Base-by-base conservation (phyloP, 2,888 invertebrate genomes). In the Protonemura montana region DNA sequence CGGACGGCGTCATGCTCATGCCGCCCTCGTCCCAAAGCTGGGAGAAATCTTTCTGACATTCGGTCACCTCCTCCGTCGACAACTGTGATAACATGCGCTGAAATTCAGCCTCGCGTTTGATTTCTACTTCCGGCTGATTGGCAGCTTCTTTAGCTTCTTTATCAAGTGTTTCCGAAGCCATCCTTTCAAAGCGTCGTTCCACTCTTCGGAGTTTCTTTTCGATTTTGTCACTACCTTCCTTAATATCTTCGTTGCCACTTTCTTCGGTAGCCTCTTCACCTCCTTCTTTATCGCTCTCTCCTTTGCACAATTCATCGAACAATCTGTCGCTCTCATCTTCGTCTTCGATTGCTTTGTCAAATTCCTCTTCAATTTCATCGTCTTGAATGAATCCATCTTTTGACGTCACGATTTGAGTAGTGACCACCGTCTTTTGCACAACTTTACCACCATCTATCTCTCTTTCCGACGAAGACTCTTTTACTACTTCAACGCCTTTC, bases 161-260 rank as follows among this genome's bases (percentile, higher is more conserved):
- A 84, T 92, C 92, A 86, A 92, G 89, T 26, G 91, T 91, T 89
- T 92, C 91, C 21, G 93, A 93, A 78, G 93, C 92, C 92, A 93
- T 92, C 89, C 92, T 89, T 89, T 93, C 92, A 89, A 93, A 93
- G 89, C 92, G 91, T 86, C 92, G 90, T 88, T 93, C 93, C 85
- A 93, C 92, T 87, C 92, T 90, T 87, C 90, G 90, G 81, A 92
- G 89, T 90, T 92, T 92, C 87, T 90, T 90, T 88, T 92, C 91
- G 16, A 88, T 88, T 88, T 90, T 90, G 10, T 89, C 89, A 84
- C 89, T 29, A 3, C 77, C 82, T 21, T 26, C 82, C 80, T 25
- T 26, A n/a, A 59, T 35, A n/a, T 78, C 82, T 41, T n/a, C n/a
- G 78, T 59, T 59, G 42, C 25, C 78, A 42, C 28, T 82, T 80